Conservation (phyloP, 2,797 vertebrate species). For the Onychomys leucogaster region DNA sequence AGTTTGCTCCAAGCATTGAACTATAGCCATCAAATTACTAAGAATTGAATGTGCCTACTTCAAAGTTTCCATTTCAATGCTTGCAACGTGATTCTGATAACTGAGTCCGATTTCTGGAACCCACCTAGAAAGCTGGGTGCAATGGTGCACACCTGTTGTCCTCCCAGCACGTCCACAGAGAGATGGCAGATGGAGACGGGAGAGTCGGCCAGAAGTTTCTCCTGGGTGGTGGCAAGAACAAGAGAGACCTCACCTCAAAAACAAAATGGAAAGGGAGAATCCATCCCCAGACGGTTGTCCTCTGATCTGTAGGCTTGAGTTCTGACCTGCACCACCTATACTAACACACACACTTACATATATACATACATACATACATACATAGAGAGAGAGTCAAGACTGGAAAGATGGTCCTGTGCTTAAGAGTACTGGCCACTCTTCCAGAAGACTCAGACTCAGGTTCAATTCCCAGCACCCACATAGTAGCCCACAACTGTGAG, state of each 20-base stretch:
- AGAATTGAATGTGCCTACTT: background rate
- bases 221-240: background rate
- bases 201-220: background rate
- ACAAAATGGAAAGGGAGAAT: background rate
- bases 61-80: background rate
- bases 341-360: background rate
- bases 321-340: background rate
- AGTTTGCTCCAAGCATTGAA: background rate
- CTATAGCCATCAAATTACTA: background rate
- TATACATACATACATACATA: background rate
- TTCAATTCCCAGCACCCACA: background rate
- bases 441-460: background rate
- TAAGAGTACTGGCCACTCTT: background rate
- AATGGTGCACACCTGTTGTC: background rate
- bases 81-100: background rate
- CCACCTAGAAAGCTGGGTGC: no score
- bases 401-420: no score
- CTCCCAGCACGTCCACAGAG: background rate
- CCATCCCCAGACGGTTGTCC: background rate
- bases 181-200: background rate
- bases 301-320: background rate
- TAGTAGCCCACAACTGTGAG: background rate
- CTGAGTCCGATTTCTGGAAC: background rate
- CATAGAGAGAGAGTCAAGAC: background rate
- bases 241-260: background rate